Evolutionary conservation across 2,888 invertebrate species (phyloP).

Genomic region (Drosophila borealis): DNA sequence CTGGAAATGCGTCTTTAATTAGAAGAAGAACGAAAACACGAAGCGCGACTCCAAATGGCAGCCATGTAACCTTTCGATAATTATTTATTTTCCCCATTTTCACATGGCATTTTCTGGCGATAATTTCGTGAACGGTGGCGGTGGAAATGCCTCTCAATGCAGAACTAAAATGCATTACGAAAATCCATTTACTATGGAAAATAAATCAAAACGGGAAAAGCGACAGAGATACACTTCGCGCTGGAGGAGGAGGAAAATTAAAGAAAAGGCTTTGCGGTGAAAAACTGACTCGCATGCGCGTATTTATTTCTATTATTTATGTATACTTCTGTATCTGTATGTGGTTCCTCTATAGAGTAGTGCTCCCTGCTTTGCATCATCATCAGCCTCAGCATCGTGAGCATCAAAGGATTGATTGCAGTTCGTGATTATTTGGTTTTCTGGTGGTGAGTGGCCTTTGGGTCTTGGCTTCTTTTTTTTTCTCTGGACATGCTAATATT

Average conservation of each 20-base stretch:
- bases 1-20: conserved; percentile 69
- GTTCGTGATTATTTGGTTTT: conserved; percentile 64
- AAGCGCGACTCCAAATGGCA: conserved; percentile 27
- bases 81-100: conserved; percentile 75
- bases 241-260: not conserved
- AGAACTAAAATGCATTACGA: conserved; percentile 80
- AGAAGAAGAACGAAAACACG: conserved; percentile 49
- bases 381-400: conserved; percentile 37
- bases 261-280: conserved; percentile 38
- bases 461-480: not conserved
- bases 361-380: conserved; percentile 36
- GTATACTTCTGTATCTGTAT: conserved; percentile 50
- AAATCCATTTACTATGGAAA: conserved; percentile 76
- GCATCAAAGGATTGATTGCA: conserved; percentile 73
- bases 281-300: conserved; percentile 46
- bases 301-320: conserved; percentile 72
- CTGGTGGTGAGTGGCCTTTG: conserved; percentile 12
- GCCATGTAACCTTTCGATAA: conserved; percentile 61
- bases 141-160: conserved; percentile 50
- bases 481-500: conserved; percentile 59
- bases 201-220: conserved; percentile 76
- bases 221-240: conserved; percentile 38
- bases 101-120: conserved; percentile 63
- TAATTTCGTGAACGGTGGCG: conserved; percentile 55
- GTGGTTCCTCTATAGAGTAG: conserved; percentile 7